phyloP scores from a whole-genome alignment of 2,888 invertebrate genomes.

The Polyommatus iphigenia region DNA sequence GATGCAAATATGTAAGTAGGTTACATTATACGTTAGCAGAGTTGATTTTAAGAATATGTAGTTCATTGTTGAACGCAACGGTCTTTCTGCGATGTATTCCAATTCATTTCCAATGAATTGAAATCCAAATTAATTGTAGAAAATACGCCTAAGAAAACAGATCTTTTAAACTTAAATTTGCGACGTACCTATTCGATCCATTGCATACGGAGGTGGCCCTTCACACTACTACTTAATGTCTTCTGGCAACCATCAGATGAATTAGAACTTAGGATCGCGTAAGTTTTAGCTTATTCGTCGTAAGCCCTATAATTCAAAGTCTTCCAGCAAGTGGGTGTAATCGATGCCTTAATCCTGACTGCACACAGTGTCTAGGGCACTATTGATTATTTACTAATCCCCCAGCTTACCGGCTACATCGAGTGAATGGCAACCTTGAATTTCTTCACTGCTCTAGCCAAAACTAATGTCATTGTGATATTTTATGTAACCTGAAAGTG shows the following conservation, averaged over 20 bases:
- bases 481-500: not conserved
- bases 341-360: constrained; percentile 8
- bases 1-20: not conserved
- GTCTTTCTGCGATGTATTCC: not conserved
- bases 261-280: not conserved
- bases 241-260: too few relatives aligned
- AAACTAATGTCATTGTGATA: constrained; percentile 11
- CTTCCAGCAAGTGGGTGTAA: constrained; percentile 16
- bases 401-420: not conserved
- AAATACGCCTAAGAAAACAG: not conserved
- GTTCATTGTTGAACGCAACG: not conserved
- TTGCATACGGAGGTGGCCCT: too few relatives aligned
- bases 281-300: not conserved
- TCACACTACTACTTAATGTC: too few relatives aligned
- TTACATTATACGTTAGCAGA: not conserved
- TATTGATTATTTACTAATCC: constrained; percentile 14
- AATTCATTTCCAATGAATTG: not conserved
- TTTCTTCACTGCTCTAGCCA: constrained; percentile 1
- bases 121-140: not conserved
- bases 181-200: not conserved
- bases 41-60: not conserved
- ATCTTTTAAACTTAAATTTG: not conserved
- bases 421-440: constrained; percentile 11
- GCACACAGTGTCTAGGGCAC: constrained; percentile 3
- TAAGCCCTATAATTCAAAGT: constrained; percentile 3